Conservation (phyloP, 2,888 invertebrate genomes). For the Kuschelorhynchus macadamiae region DNA sequence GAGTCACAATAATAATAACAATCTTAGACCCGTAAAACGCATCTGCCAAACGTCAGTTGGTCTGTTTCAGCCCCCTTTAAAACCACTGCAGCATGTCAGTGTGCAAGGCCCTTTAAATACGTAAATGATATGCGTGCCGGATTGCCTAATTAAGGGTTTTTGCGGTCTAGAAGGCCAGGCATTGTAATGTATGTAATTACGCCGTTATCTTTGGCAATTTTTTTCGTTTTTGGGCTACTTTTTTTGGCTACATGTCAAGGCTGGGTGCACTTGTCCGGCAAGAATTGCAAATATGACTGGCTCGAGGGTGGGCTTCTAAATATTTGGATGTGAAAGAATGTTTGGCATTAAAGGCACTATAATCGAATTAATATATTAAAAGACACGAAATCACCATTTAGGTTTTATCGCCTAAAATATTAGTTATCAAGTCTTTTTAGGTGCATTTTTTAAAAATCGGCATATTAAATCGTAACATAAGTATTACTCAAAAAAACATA, state of each 20-base stretch:
- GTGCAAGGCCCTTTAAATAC: constrained; percentile 45
- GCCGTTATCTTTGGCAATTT: constrained; percentile 42
- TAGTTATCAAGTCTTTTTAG: background rate
- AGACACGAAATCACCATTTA: background rate
- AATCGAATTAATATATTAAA: constrained; percentile 3
- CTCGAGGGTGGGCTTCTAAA: constrained; percentile 20
- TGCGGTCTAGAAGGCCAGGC: constrained; percentile 47
- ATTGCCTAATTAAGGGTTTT: constrained; percentile 50
- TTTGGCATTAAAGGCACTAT: constrained; percentile 8
- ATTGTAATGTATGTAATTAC: constrained; percentile 47
- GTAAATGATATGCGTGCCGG: constrained; percentile 50
- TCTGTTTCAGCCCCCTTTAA: constrained; percentile 31
- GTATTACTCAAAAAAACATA: too few species aligned
- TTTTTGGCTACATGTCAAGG: constrained; percentile 29
- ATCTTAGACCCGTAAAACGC: constrained; percentile 24
- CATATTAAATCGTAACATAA: too few species aligned
- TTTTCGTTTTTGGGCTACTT: constrained; percentile 35
- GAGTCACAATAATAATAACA: constrained; percentile 15
- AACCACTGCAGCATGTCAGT: constrained; percentile 49
- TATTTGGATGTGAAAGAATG: constrained; percentile 5
- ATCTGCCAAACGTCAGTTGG: constrained; percentile 48
- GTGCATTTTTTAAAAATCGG: too few species aligned
- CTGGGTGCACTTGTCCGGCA: constrained; percentile 25
- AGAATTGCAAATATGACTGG: constrained; percentile 23
- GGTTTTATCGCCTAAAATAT: background rate